Percentiles rank a stretch among this genome's conserved stretches.
phyloP scores from a whole-genome alignment of 1,140 invertebrate species.

The Chrysopa pallens region DNA sequence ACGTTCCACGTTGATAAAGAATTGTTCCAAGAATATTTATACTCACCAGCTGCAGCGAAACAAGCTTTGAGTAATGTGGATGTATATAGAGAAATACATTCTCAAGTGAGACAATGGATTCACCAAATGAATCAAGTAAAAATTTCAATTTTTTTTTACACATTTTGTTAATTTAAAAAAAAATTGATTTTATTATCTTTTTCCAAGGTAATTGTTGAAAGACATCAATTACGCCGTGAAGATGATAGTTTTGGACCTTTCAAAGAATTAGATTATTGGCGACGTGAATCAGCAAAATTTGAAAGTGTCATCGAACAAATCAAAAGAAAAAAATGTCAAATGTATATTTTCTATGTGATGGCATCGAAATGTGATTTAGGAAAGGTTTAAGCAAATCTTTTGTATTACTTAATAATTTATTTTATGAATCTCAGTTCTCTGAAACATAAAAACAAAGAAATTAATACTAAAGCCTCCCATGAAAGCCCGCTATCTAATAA shows the following conservation, averaged over 20 bases:
- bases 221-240: slow-evolving; percentile 59
- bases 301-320: slow-evolving; percentile 65
- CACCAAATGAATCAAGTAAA: slow-evolving; percentile 41
- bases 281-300: slow-evolving; percentile 55
- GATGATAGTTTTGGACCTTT: slow-evolving; percentile 60
- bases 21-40: slow-evolving; percentile 31
- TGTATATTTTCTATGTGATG: slow-evolving; percentile 33
- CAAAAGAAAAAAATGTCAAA: slow-evolving; percentile 38
- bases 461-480: no score
- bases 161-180: no score
- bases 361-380: no score
- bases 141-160: not conserved
- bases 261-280: slow-evolving; percentile 67
- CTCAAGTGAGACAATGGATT: slow-evolving; percentile 36
- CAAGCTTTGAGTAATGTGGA: slow-evolving; percentile 26
- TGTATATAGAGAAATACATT: slow-evolving; percentile 32
- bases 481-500: no score
- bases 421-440: no score
- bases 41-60: slow-evolving; percentile 19
- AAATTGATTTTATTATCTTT: not conserved
- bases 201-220: slow-evolving; percentile 38
- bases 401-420: not conserved
- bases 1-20: slow-evolving; percentile 32
- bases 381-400: not conserved
- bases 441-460: no score